These are phyloP conservation scores for Microctonus hyperodae DNA, from an alignment of 2,888 invertebrate species.

Conservation along the genomic window DNA sequence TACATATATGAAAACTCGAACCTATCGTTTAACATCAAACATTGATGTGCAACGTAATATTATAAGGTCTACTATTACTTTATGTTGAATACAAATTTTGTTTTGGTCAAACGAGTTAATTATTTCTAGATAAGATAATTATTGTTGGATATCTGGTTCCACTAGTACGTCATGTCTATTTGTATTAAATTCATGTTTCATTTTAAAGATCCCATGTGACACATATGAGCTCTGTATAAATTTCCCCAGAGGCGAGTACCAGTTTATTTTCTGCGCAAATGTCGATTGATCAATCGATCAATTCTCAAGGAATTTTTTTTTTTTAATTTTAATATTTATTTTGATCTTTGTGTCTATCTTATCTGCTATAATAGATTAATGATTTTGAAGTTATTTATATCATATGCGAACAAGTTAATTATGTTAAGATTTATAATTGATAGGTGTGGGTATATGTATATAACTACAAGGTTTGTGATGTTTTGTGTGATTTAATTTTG, in stretches of 20 bases:
- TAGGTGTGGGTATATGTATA: background rate
- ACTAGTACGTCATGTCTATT: background rate
- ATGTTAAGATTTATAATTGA: background rate
- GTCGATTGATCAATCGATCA: slow-evolving; percentile 16
- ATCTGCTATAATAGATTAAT: background rate
- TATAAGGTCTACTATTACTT: background rate
- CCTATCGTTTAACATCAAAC: background rate
- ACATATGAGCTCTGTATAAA: background rate
- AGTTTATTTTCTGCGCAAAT: background rate
- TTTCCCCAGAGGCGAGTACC: background rate
- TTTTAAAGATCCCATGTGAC: background rate
- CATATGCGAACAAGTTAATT: slow-evolving; percentile 13
- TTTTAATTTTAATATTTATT: background rate
- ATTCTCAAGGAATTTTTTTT: background rate
- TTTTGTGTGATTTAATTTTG: background rate
- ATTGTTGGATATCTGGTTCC: background rate
- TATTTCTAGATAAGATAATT: background rate
- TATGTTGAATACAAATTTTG: background rate
- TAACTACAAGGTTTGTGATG: background rate
- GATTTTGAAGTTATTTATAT: background rate
- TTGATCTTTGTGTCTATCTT: background rate
- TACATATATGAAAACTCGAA: slow-evolving; percentile 24
- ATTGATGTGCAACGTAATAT: background rate
- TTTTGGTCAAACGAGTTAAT: slow-evolving; percentile 12
- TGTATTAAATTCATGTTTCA: background rate